phyloP scores from a whole-genome alignment of 1,140 invertebrate genomes.

The Zaprionus gabonicus region DNA sequence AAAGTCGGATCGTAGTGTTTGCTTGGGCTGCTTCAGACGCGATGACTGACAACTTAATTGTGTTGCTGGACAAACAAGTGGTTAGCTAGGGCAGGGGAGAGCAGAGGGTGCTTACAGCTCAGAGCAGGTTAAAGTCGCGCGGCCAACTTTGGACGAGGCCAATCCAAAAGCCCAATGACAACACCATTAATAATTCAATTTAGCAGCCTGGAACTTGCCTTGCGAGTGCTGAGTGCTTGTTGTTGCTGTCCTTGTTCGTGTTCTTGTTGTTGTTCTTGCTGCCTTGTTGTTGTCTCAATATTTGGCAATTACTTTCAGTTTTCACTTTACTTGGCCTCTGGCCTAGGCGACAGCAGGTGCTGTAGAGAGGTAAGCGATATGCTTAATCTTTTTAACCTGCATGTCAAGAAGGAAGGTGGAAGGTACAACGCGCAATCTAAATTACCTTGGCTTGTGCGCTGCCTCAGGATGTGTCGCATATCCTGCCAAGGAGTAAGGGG shows the following conservation, averaged over 20 bases:
- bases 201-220: conserved; percentile 36
- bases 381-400: conserved; percentile 81
- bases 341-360: conserved; percentile 17
- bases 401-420: conserved; percentile 47
- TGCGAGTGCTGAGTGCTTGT: conserved; percentile 10
- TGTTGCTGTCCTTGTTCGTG: background rate
- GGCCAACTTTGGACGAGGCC: conserved; percentile 58
- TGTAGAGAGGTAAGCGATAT: conserved; percentile 71
- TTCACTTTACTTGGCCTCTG: conserved; percentile 35
- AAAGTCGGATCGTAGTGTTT: conserved; percentile 12
- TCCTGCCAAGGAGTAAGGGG: conserved; percentile 23
- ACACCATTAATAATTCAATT: conserved; percentile 81
- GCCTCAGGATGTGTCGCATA: conserved; percentile 69
- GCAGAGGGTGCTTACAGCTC: background rate
- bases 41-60: conserved; percentile 77
- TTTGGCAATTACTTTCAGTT: conserved; percentile 79
- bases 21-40: conserved; percentile 8
- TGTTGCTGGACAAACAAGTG: conserved; percentile 66
- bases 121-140: conserved; percentile 59
- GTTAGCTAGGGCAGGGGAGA: background rate
- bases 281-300: conserved; percentile 66
- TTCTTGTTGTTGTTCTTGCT: background rate
- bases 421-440: conserved; percentile 59
- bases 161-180: conserved; percentile 69
- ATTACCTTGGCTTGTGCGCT: conserved; percentile 62